Conservation (phyloP, 2,113 vertebrate species). For the Crotalus viridis region DNA sequence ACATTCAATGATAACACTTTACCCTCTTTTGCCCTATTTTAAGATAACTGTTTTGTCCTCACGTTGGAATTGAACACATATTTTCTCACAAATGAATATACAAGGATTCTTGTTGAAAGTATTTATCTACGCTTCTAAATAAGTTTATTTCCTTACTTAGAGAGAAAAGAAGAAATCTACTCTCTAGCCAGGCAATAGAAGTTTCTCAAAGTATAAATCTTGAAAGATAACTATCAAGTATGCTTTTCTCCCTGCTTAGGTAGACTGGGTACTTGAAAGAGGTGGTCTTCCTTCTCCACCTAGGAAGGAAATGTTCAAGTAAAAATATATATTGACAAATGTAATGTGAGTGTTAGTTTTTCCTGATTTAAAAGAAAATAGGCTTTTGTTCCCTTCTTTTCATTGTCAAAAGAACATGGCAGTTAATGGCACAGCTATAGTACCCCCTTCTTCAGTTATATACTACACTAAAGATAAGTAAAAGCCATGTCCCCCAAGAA, state of each 20-base stretch:
- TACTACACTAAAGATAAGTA: neutral
- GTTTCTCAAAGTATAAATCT: neutral
- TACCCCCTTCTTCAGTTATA: neutral
- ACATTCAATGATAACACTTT: neutral
- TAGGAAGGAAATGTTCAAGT: neutral
- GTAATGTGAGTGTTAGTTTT: neutral
- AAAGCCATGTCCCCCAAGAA: neutral
- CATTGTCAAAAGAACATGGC: neutral
- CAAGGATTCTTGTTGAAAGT: neutral
- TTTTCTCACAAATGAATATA: neutral
- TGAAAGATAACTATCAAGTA: neutral
- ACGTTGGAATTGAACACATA: neutral
- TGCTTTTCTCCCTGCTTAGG: neutral
- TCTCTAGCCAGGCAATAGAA: neutral
- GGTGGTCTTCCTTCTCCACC: neutral
- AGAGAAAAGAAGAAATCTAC: neutral
- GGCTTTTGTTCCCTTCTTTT: neutral
- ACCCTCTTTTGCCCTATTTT: neutral
- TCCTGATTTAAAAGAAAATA: neutral
- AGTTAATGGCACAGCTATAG: neutral
- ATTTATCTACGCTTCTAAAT: neutral
- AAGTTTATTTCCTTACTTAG: neutral
- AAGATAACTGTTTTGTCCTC: neutral
- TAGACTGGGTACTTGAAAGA: neutral
- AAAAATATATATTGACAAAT: neutral